These are phyloP conservation scores for Florisuga fusca DNA, from an alignment of 2,797 vertebrate genomes.

Conservation along the genomic window DNA sequence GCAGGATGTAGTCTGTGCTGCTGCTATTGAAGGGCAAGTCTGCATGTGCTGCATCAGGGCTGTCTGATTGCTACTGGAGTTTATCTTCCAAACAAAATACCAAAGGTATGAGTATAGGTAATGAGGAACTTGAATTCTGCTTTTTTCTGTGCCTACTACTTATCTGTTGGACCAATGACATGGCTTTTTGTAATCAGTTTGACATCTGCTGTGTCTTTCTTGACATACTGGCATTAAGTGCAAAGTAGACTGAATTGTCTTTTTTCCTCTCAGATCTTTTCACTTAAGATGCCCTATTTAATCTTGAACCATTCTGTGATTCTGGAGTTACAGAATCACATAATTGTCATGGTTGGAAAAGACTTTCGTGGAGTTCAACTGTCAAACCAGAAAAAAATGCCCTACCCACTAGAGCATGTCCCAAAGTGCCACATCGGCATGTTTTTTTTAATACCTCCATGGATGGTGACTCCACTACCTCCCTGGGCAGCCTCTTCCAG, in stretches of 20 bases:
- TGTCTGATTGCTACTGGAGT: background rate
- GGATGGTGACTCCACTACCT: no score
- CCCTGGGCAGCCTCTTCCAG: no score
- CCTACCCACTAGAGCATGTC: no score
- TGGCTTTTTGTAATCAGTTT: background rate
- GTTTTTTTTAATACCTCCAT: no score
- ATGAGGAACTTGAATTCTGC: background rate
- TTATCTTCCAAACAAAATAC: background rate
- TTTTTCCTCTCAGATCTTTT: background rate
- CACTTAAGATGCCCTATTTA: background rate
- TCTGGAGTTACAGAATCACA: background rate
- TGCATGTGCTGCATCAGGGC: background rate
- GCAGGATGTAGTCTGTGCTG: background rate
- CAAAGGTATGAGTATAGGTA: background rate
- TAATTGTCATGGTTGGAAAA: no score
- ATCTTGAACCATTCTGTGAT: background rate
- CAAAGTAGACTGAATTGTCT: background rate
- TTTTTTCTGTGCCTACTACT: background rate
- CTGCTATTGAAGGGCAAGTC: background rate
- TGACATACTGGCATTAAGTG: background rate
- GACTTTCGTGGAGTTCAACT: no score
- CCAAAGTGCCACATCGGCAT: no score
- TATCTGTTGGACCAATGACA: background rate
- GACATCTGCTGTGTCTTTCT: background rate
- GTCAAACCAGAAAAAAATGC: no score